Conservation (phyloP, 2,113 vertebrate genomes). For the Petrocephalus microphthalmus region DNA sequence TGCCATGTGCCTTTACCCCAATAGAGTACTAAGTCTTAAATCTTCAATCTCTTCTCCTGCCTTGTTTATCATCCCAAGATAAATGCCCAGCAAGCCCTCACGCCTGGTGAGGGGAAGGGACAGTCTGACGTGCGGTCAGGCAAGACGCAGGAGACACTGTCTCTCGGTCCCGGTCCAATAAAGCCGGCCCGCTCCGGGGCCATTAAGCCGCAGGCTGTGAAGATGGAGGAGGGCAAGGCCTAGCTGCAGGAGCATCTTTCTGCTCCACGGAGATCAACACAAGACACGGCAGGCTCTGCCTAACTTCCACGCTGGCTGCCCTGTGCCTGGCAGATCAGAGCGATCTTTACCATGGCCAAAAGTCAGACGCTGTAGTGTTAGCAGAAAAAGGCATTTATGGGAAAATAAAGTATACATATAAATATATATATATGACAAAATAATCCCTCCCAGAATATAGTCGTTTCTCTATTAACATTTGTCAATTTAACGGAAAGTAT, state of each 20-base stretch:
- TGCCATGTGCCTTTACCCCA: neutral
- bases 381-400: slow-evolving; percentile 51
- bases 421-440: slow-evolving; percentile 29
- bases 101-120: slow-evolving; percentile 68
- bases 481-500: slow-evolving; percentile 54
- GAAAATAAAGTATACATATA: slow-evolving; percentile 28
- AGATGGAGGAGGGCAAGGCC: slow-evolving; percentile 79
- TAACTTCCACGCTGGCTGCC: neutral
- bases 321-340: neutral
- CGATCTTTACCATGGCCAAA: neutral
- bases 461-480: slow-evolving; percentile 62
- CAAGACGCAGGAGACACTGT: slow-evolving; percentile 72
- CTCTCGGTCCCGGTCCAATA: slow-evolving; percentile 61
- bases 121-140: slow-evolving; percentile 62
- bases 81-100: slow-evolving; percentile 68
- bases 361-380: slow-evolving; percentile 52
- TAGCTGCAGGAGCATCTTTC: slow-evolving; percentile 37
- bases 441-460: slow-evolving; percentile 59
- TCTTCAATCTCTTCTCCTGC: neutral
- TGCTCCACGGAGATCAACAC: slow-evolving; percentile 37
- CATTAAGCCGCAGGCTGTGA: slow-evolving; percentile 83
- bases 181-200: slow-evolving; percentile 81
- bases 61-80: slow-evolving; percentile 52
- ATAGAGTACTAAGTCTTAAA: neutral
- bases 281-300: slow-evolving; percentile 15